Evolutionary conservation across 2,797 vertebrate species (phyloP).

Genomic region (Catamblyrhynchus diadema): DNA sequence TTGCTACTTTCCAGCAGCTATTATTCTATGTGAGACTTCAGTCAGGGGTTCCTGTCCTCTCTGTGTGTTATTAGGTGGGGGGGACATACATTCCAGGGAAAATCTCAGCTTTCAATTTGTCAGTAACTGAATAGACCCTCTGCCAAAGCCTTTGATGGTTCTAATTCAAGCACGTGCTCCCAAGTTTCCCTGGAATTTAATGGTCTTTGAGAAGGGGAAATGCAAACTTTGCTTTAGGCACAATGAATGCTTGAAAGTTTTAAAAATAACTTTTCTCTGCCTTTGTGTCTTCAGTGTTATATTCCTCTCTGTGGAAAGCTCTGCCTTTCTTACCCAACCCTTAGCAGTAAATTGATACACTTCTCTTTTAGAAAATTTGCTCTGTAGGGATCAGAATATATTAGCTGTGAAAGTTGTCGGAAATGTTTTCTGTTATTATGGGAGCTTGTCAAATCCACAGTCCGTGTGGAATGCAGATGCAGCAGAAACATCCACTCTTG

Average conservation of each 20-base stretch:
- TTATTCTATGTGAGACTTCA: background rate
- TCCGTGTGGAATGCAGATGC: conserved; percentile 21
- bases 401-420: conserved; percentile 19
- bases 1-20: background rate
- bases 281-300: background rate
- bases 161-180: background rate
- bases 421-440: conserved; percentile 48
- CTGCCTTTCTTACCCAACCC: conserved; percentile 4
- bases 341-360: background rate
- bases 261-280: conserved; percentile 28
- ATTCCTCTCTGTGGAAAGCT: conserved; percentile 11
- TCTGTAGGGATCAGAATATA: conserved; percentile 47
- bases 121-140: background rate
- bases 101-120: background rate
- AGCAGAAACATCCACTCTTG: background rate
- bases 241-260: background rate
- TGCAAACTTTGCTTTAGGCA: background rate
- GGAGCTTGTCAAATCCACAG: conserved; percentile 27
- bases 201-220: background rate
- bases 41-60: background rate
- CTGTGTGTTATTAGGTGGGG: background rate
- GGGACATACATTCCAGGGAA: background rate
- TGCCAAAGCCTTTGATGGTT: background rate
- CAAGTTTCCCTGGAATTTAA: background rate
- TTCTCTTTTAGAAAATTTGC: conserved; percentile 43